Evolutionary conservation across 1,140 invertebrate genomes (phyloP).

Genomic region (Potamilus streckersoni): DNA sequence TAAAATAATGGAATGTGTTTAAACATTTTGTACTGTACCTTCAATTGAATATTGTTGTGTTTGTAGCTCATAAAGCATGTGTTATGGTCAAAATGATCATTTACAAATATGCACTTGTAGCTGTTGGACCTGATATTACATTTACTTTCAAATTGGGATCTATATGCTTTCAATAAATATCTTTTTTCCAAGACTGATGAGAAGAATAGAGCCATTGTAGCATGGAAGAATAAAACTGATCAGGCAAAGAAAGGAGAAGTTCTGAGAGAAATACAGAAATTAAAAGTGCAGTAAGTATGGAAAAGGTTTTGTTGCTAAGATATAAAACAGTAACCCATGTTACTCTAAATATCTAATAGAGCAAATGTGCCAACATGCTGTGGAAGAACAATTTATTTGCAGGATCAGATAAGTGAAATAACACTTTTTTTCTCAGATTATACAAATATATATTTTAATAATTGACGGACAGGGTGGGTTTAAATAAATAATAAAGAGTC

Average conservation of each 20-base stretch:
- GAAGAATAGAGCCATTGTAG: slow-evolving; percentile 31
- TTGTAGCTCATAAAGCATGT: no score
- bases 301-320: not conserved
- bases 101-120: no score
- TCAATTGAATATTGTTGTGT: no score
- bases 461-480: no score
- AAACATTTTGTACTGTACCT: no score
- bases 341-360: not conserved
- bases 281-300: slow-evolving; percentile 57
- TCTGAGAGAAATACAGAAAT: slow-evolving; percentile 56
- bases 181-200: slow-evolving; percentile 21
- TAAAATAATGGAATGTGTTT: no score
- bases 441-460: no score
- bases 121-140: no score
- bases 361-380: not conserved
- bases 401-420: not conserved
- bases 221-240: slow-evolving; percentile 49
- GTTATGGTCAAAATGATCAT: no score
- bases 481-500: no score
- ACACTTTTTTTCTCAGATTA: not conserved
- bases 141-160: no score
- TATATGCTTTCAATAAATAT: no score
- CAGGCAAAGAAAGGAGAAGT: slow-evolving; percentile 55
- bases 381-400: not conserved
- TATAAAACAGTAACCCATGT: not conserved